phyloP scores from a whole-genome alignment of 2,113 vertebrate genomes.

The Menura novaehollandiae region DNA sequence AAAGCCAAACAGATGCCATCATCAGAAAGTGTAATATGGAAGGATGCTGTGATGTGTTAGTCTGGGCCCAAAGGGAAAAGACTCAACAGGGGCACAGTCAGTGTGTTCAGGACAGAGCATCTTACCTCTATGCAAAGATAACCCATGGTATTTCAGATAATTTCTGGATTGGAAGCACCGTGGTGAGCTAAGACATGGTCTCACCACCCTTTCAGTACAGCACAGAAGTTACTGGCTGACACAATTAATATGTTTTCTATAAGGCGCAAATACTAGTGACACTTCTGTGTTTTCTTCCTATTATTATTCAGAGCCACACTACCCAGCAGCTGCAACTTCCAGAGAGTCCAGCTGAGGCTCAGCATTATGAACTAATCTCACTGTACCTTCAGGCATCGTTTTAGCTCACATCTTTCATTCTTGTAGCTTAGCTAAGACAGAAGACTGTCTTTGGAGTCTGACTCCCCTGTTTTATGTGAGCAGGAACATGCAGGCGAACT shows the following conservation, averaged over 20 bases:
- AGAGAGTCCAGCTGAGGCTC: slow-evolving; percentile 46
- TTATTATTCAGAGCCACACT: slow-evolving; percentile 42
- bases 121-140: background rate
- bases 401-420: background rate
- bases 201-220: background rate
- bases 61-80: background rate
- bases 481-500: background rate
- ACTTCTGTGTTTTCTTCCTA: background rate
- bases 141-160: background rate
- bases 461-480: background rate
- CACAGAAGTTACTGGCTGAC: background rate
- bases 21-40: background rate
- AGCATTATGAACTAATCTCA: slow-evolving; percentile 38
- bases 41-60: background rate
- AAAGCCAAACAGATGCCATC: background rate
- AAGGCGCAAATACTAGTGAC: background rate
- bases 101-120: background rate
- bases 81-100: background rate
- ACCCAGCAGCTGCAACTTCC: slow-evolving; percentile 46
- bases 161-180: background rate
- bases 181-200: background rate
- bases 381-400: slow-evolving; percentile 33
- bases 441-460: background rate
- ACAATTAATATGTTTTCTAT: background rate
- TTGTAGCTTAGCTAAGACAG: background rate